These are phyloP conservation scores for Diplodus puntazzo DNA, from an alignment of 2,797 vertebrate genomes.

Conservation along the genomic window DNA sequence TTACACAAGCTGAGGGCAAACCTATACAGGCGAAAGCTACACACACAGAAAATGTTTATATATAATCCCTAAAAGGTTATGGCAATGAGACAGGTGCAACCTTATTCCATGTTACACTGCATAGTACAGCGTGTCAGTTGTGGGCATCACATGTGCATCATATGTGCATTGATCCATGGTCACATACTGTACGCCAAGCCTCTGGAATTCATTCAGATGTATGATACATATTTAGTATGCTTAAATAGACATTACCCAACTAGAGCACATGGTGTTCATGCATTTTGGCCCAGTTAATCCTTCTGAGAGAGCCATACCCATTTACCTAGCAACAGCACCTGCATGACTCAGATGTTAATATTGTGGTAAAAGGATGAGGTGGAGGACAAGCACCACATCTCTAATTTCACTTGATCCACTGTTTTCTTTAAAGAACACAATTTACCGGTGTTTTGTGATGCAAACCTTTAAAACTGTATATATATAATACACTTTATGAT, in stretches of 20 bases:
- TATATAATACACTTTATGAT: background rate
- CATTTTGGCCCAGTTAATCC: conserved; percentile 40
- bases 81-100: conserved; percentile 21
- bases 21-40: background rate
- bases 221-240: conserved; percentile 34
- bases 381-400: background rate
- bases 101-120: conserved; percentile 17
- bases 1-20: conserved; percentile 1
- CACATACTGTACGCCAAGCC: conserved; percentile 41
- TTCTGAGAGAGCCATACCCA: background rate
- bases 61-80: background rate
- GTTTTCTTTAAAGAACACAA: background rate
- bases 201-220: conserved; percentile 48
- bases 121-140: conserved; percentile 29
- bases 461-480: background rate
- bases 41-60: background rate
- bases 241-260: conserved; percentile 34
- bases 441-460: background rate
- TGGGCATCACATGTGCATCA: conserved; percentile 38
- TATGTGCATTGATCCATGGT: conserved; percentile 32
- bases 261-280: conserved; percentile 24
- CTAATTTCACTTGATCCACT: background rate
- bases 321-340: conserved; percentile 33
- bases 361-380: conserved; percentile 7
- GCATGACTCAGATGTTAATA: conserved; percentile 33